Evolutionary conservation across 2,797 vertebrate genomes (phyloP).

Genomic region (Epinephelus coioides): DNA sequence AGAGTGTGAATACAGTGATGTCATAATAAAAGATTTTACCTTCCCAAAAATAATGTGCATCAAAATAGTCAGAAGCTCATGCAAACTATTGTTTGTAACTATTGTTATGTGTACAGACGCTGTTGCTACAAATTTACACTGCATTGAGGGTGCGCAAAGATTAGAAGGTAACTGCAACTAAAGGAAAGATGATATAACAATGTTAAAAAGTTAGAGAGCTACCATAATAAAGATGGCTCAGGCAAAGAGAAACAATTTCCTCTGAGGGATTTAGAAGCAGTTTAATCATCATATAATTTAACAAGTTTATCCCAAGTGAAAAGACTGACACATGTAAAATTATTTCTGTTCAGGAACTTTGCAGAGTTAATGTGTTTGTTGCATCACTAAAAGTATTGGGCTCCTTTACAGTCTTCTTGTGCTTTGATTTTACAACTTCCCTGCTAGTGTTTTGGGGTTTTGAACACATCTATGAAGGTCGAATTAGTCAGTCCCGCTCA

Average conservation of each 20-base stretch:
- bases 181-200: constrained; percentile 50
- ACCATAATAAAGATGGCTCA: neutral
- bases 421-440: constrained; percentile 22
- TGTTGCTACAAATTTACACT: constrained; percentile 19
- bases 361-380: constrained; percentile 13
- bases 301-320: constrained; percentile 13
- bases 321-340: constrained; percentile 9
- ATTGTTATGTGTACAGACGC: neutral
- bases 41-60: constrained; percentile 25
- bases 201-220: constrained; percentile 9
- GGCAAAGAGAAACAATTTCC: constrained; percentile 25
- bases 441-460: constrained; percentile 1
- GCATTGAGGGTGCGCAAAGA: constrained; percentile 24
- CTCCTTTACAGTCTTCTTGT: neutral
- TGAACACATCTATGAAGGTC: constrained; percentile 21
- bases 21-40: constrained; percentile 9
- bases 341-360: constrained; percentile 1
- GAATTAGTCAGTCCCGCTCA: constrained; percentile 15
- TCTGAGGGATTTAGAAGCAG: constrained; percentile 24
- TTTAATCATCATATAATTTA: constrained; percentile 26
- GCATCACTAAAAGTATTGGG: neutral
- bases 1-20: neutral
- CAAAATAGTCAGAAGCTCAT: constrained; percentile 13
- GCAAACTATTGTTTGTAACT: neutral
- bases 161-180: constrained; percentile 42